Evolutionary conservation across 2,797 vertebrate genomes (phyloP), one percentile per base, ranked within the genome.

Genomic region (Rhabdophis nuchalis): DNA sequence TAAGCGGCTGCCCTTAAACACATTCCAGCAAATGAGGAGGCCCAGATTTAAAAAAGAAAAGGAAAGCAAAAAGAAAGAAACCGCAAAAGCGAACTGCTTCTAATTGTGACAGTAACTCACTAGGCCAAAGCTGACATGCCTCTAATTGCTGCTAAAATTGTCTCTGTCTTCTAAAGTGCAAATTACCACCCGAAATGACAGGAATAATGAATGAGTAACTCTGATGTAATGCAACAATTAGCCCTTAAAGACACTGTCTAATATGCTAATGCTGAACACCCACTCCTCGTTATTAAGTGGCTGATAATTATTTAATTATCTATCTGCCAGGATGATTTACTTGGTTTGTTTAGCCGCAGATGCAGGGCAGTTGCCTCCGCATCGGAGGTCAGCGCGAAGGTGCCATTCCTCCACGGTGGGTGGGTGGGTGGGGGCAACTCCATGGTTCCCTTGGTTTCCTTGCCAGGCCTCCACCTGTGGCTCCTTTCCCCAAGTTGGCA

Each of bases 241-340:
- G 98, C 97, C 97, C 97, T 98, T 97, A 97, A 98, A 98, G 98
- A 98, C 97, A 97, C 98, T 98, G 97, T 98, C 98, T 98, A 98
- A 98, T 98, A 98, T 97, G 97, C 97, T 98, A 98, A 98, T 98
- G 96, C 97, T 93, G 97, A 97, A 97, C 97, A 97, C 98, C 97
- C 98, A 98, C 98, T 97, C 98, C 97, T 97, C 95, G 97, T 97
- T 98, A 98, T 98, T 98, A 98, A 98, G 97, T 97, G 98, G 97
- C 97, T 98, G 98, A 98, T 98, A 98, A 98, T 98, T 98, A 98
- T 98, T 98, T 98, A 98, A 98, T 98, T 98, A 98, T 98, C 97
- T 98, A 96, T 97, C 97, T 98, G 98, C 98, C 98, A 98, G 97
- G 96, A 97, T 98, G 97, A 98, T 98, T 98, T 98, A 98, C 97